Conservation (phyloP, 1,140 invertebrate species). For the Lepidostoma basale region DNA sequence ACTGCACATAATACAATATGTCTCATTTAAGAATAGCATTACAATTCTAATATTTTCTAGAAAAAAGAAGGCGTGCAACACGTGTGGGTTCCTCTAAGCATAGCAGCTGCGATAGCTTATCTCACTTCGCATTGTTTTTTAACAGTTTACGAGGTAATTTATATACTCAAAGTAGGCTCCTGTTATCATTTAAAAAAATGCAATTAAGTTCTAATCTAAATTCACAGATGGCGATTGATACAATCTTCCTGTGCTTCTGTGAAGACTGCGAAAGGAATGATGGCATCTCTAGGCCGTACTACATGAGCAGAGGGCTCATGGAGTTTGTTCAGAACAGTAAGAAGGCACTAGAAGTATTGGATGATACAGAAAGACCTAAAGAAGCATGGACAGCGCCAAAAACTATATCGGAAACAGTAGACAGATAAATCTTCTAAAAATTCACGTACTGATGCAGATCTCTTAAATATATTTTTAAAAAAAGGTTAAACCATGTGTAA, state of each 20-base stretch:
- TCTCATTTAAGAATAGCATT: too few species aligned
- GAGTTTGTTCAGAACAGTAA: constrained; percentile 72
- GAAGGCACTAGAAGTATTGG: constrained; percentile 56
- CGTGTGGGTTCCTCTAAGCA: constrained; percentile 70
- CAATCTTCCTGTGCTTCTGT: constrained; percentile 84
- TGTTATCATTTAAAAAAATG: neutral
- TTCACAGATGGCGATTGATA: constrained; percentile 80
- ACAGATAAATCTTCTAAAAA: neutral
- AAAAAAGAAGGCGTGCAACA: constrained; percentile 68
- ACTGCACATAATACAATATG: too few species aligned
- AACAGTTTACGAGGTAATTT: constrained; percentile 75
- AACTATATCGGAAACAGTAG: constrained; percentile 34
- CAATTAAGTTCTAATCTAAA: too few species aligned
- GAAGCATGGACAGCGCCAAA: constrained; percentile 39
- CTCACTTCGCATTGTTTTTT: constrained; percentile 78
- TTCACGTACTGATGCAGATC: too few species aligned
- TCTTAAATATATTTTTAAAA: too few species aligned
- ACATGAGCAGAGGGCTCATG: constrained; percentile 77
- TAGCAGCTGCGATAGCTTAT: constrained; percentile 73
- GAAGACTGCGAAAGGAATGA: constrained; percentile 79
- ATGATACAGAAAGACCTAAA: constrained; percentile 31
- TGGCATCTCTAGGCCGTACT: constrained; percentile 73
- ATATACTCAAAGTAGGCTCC: too few species aligned
- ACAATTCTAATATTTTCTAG: constrained; percentile 47
- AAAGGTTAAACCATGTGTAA: too few species aligned